Conservation (phyloP, 2,888 invertebrate species). For the Drosophila fulvimacula region DNA sequence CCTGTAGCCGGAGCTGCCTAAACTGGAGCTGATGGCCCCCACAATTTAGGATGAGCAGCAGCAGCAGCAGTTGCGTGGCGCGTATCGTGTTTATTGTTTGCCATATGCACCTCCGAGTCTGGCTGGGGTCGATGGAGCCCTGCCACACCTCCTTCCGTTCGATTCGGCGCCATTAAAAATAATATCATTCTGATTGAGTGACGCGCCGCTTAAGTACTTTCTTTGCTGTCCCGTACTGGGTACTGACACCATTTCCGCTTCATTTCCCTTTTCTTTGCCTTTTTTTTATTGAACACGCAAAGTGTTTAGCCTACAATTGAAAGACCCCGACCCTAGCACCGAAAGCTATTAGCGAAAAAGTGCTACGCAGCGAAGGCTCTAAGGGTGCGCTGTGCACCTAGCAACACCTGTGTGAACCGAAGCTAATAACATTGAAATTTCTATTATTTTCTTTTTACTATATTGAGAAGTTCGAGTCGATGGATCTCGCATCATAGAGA, state of each 20-base stretch:
- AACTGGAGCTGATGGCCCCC: conserved; percentile 16
- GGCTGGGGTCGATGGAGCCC: neutral
- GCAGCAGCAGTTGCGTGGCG: conserved; percentile 67
- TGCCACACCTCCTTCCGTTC: conserved; percentile 16
- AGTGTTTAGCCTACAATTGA: conserved; percentile 50
- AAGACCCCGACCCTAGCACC: conserved; percentile 3
- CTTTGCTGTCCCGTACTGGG: conserved; percentile 63
- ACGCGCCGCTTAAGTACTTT: conserved; percentile 80
- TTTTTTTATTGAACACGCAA: conserved; percentile 76
- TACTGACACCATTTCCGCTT: conserved; percentile 74
- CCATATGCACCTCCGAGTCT: conserved; percentile 26
- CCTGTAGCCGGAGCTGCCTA: conserved; percentile 20
- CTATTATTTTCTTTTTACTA: neutral
- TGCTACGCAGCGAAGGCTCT: conserved; percentile 28
- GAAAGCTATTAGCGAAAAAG: conserved; percentile 16
- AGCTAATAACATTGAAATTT: conserved; percentile 1
- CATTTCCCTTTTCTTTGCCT: conserved; percentile 49
- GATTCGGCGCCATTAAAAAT: conserved; percentile 78
- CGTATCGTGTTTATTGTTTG: conserved; percentile 65
- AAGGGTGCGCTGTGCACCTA: conserved; percentile 3
- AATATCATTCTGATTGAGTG: conserved; percentile 81
- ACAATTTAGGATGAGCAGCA: conserved; percentile 16
- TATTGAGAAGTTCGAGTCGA: neutral
- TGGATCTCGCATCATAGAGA: neutral
- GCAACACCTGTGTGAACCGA: neutral